Evolutionary conservation across 2,888 invertebrate genomes (phyloP).

Genomic region (Diachrysia chrysitis): DNA sequence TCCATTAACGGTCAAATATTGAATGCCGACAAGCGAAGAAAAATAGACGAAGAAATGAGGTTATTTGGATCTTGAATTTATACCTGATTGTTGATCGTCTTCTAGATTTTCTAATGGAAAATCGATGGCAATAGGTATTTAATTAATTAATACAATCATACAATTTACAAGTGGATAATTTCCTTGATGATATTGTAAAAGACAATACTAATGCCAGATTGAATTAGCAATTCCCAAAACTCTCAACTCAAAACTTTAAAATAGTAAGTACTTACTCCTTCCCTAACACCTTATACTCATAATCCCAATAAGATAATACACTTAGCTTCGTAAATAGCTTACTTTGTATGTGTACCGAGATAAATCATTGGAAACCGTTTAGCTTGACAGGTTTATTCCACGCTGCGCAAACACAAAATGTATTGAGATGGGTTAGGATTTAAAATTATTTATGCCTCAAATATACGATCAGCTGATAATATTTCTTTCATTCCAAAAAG

Average conservation of each 20-base stretch:
- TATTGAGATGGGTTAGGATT: constrained; percentile 52
- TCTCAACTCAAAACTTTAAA: not conserved
- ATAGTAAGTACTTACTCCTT: not conserved
- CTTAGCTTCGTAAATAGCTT: constrained; percentile 25
- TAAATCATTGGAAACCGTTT: constrained; percentile 54
- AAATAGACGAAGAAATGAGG: not conserved
- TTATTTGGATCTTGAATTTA: not conserved
- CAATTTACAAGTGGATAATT: too few species aligned
- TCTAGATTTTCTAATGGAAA: not conserved
- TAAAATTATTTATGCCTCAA: constrained; percentile 28
- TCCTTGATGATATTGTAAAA: too few species aligned
- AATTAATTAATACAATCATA: too few species aligned
- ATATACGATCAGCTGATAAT: constrained; percentile 9
- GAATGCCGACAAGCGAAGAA: not conserved
- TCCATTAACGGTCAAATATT: not conserved
- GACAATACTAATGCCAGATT: too few species aligned
- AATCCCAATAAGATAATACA: constrained; percentile 34
- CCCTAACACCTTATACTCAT: constrained; percentile 37
- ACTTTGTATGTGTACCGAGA: constrained; percentile 52
- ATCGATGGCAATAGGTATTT: too few species aligned
- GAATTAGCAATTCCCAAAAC: too few species aligned
- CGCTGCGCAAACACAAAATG: constrained; percentile 55
- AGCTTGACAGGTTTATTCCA: constrained; percentile 61
- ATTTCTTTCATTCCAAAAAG: not conserved
- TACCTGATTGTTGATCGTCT: not conserved